Base-by-base conservation (phyloP, 1,140 invertebrate species). In the Probaryconus sp. region DNA sequence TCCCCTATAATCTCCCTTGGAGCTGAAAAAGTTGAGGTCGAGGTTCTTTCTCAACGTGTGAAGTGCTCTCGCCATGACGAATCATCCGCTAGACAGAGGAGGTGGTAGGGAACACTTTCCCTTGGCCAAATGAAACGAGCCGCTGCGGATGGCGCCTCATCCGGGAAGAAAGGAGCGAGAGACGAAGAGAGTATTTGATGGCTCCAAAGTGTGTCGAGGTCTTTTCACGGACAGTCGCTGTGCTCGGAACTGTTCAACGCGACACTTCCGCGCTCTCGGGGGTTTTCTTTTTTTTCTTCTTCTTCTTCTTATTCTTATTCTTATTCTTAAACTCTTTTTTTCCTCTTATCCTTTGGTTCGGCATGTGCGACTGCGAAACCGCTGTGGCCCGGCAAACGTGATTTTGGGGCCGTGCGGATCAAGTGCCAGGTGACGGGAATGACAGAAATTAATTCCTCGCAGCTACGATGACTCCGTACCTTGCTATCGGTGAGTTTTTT, bases 141-240 rank as follows among this genome's bases (percentile, higher is more conserved):
- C 53, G 31, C 60, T 61, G 77, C 78, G 81, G 80, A 87, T 81
- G 81, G 67, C 79, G 79, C 77, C 76, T 79, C 77, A 58, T 73
- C 72, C 58, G 80, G 74, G 74, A 81, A 83, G 81, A 80, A 81
- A 80, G 78, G 76, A 81, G 76, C 80, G 79, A 83, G 80, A 79
- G 73, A 78, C 79, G 58, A 77, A 72, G 65, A 35, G 67, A 76
- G 68, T 70, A 76, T 60, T 67, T 43, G 72, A 79, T 56, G 55
- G 60, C 56, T 68, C 38, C 68, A 81, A 88, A 87, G 86, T 88
- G 81, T 88, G 86, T 88, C 86, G 86, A 87, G 86, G 86, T 86
- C 85, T 88, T 87, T 86, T 86, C 86, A 87, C 84, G 85, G 85
- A 81, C 85, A 87, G 85, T 83, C 82, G 77, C 74, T 77, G 77